These are phyloP conservation scores for Caenorhabditis zanzibari DNA, from an alignment of 2,888 invertebrate species.

Conservation along the genomic window DNA sequence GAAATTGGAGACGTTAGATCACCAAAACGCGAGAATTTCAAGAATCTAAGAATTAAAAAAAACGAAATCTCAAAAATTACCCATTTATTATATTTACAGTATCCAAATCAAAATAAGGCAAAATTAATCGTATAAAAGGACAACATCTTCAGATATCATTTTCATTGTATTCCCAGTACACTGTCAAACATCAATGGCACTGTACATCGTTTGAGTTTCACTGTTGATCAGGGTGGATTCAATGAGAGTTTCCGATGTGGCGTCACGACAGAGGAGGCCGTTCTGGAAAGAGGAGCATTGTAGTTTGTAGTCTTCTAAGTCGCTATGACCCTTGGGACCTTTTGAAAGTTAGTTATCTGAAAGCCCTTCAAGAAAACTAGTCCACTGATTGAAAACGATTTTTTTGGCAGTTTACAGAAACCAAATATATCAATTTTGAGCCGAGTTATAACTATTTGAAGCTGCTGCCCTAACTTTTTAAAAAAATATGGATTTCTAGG, in stretches of 20 bases:
- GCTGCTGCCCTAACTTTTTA: too few relatives aligned
- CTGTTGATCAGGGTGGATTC: conserved; percentile 62
- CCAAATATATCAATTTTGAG: too few relatives aligned
- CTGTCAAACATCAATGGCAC: conserved; percentile 56
- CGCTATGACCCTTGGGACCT: neutral
- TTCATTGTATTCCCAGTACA: neutral
- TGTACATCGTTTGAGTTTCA: conserved; percentile 57
- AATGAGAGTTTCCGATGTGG: conserved; percentile 62
- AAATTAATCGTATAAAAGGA: neutral
- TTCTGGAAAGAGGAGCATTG: conserved; percentile 26
- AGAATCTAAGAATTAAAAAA: too few relatives aligned
- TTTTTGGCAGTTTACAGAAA: too few relatives aligned
- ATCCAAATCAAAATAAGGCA: too few relatives aligned
- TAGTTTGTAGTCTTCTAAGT: neutral
- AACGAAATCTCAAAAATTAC: too few relatives aligned
- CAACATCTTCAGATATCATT: neutral
- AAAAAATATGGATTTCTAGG: too few relatives aligned
- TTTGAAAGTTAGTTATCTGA: too few relatives aligned
- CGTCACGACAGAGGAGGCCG: conserved; percentile 48
- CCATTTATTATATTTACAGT: too few relatives aligned
- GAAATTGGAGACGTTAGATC: neutral
- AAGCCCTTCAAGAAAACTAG: too few relatives aligned
- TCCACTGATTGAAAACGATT: too few relatives aligned
- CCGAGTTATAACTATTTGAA: too few relatives aligned
- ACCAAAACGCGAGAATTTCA: neutral